Base-by-base conservation (phyloP, 2,113 vertebrate species). In the Salvelinus sp. region DNA sequence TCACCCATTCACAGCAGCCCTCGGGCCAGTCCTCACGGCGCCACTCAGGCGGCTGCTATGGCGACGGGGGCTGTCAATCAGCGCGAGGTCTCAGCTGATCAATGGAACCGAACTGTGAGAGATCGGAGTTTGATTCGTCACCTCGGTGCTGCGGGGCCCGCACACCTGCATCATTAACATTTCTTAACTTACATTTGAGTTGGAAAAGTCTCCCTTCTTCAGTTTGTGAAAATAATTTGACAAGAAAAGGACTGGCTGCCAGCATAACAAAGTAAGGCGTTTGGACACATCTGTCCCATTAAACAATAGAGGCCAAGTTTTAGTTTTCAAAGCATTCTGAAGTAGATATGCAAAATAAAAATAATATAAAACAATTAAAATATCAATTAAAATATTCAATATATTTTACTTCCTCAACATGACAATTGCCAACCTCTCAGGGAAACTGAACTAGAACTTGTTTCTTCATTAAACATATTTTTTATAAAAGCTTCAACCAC, bases 41-140 rank as follows among this genome's bases (percentile, higher is more conserved):
- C 96, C 96, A 92, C 93, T 92, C 90, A 93, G 96, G 94, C 96
- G 95, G 96, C 95, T 97, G 94, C 95, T 91, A 96, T 95, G 93
- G 95, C 90, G 88, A 96, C 93, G 83, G 92, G 93, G 91, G 89
- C 92, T 92, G 94, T 94, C 38, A 94, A 89, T 93, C 92, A 90
- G 87, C 90, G 85, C 89, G 81, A 88, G 87, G 87, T 90, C 91
- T 92, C 92, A 89, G 94, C 94, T 90, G 94, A 94, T 93, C 92
- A 72, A 88, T 87, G 85, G 89, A 82, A 38, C 83, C 62, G 81
- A 77, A 83, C 80, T 72, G 73, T 25, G 76, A 76, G 83, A 79
- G 83, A 82, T 78, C 77, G 78, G 76, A 82, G 77, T 83, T 80
- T 78, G 84, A 85, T 80, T 80, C 88, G 88, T 87, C 91, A 90